phyloP scores from a whole-genome alignment of 2,888 invertebrate genomes.

The Thera obeliscata region DNA sequence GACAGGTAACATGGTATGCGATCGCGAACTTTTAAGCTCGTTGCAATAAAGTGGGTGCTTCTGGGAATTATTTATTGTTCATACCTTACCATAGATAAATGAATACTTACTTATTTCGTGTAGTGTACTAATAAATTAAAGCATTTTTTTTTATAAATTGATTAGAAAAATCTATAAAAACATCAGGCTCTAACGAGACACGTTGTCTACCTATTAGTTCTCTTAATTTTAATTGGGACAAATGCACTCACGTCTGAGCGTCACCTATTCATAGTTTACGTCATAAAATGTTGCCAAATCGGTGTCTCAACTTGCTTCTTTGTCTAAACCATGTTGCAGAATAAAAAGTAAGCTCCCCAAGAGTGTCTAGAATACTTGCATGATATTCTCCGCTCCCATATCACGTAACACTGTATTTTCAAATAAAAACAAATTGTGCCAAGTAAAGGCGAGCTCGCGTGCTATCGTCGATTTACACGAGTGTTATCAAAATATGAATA shows the following conservation, averaged over 20 bases:
- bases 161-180: too few relatives aligned
- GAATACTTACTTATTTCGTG: background rate
- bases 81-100: background rate
- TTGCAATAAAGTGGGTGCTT: slow-evolving; percentile 38
- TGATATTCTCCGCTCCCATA: slow-evolving; percentile 26
- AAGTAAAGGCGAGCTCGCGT: slow-evolving; percentile 57
- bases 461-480: slow-evolving; percentile 57
- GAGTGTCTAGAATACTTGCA: slow-evolving; percentile 5
- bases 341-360: slow-evolving; percentile 1
- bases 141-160: too few relatives aligned
- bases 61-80: slow-evolving; percentile 3
- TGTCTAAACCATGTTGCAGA: slow-evolving; percentile 2
- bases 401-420: slow-evolving; percentile 56
- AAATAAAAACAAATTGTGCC: slow-evolving; percentile 61
- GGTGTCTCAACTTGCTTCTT: slow-evolving; percentile 2
- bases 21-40: slow-evolving; percentile 41
- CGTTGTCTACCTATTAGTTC: background rate
- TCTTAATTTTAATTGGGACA: background rate
- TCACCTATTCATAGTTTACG: background rate
- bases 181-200: too few relatives aligned
- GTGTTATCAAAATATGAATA: slow-evolving; percentile 53
- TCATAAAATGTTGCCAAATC: slow-evolving; percentile 3
- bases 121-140: too few relatives aligned
- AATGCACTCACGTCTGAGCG: background rate
- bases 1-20: slow-evolving; percentile 33